A percentile compares a stretch with the other conserved stretches of the same genome.
Conservation (phyloP, 2,888 invertebrate species). For the Dimorphilus gyrociliatus region DNA sequence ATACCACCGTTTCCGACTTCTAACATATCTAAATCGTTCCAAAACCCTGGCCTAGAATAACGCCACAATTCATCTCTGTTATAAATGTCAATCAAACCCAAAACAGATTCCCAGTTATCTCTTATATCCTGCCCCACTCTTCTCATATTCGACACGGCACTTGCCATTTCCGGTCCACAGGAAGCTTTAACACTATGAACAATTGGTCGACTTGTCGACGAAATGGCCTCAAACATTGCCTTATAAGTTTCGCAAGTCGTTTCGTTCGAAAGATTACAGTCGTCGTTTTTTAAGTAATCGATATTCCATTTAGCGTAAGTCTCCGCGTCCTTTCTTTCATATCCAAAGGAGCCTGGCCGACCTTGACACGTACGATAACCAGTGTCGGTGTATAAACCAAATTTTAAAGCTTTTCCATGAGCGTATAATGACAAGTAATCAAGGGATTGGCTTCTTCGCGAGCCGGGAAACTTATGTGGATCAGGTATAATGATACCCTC, state of each 20-base stretch:
- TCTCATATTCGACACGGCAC: background rate
- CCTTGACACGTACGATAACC: background rate
- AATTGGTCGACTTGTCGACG: background rate
- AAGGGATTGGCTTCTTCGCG: too few species aligned
- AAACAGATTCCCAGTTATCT: background rate
- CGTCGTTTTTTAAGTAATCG: background rate
- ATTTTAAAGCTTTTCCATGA: background rate
- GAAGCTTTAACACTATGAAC: conserved; percentile 1
- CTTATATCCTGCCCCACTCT: background rate
- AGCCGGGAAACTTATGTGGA: background rate
- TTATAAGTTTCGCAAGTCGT: background rate
- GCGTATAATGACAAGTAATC: background rate
- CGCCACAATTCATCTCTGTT: background rate
- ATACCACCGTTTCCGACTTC: too few species aligned
- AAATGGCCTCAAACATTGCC: background rate
- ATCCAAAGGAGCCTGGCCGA: background rate
- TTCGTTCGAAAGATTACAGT: background rate
- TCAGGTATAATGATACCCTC: background rate
- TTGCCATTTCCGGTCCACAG: background rate
- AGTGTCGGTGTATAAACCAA: background rate
- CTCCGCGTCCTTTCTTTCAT: background rate
- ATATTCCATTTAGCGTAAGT: background rate
- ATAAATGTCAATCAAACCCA: background rate
- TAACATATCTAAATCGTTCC: too few species aligned
- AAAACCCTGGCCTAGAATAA: too few species aligned